A percentile compares a stretch with the other conserved stretches of the same genome.
Evolutionary conservation across 2,888 invertebrate genomes (phyloP).

Genomic region (Conomelus anceps): DNA sequence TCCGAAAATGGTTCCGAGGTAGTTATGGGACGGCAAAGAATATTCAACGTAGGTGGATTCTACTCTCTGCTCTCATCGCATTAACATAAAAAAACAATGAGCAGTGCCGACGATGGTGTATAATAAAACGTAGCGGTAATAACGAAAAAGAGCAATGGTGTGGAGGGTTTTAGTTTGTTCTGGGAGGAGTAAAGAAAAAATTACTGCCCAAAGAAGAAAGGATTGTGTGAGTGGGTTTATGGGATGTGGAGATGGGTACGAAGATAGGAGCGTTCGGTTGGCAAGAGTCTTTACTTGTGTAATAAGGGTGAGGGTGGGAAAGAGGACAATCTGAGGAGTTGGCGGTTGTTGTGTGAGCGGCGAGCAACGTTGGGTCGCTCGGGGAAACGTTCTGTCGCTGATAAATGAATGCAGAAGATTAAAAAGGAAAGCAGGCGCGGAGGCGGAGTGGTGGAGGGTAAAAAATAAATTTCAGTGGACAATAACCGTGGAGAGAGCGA

Average conservation of each 20-base stretch:
- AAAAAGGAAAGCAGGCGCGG: slow-evolving; percentile 2
- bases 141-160: background rate
- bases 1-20: background rate
- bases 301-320: background rate
- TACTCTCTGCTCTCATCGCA: background rate
- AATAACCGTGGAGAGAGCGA: background rate
- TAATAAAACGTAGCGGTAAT: background rate
- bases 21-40: background rate
- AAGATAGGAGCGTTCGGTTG: too few relatives aligned
- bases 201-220: background rate
- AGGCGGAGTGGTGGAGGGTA: background rate
- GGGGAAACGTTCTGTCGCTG: background rate
- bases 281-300: background rate
- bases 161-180: background rate
- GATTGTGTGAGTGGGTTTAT: background rate
- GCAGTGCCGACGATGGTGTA: too few relatives aligned
- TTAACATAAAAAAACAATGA: background rate
- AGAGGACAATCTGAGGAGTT: background rate
- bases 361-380: background rate
- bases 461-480: slow-evolving; percentile 14
- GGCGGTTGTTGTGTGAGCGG: background rate
- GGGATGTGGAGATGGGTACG: background rate
- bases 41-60: background rate
- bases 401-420: slow-evolving; percentile 10
- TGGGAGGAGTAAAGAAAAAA: background rate